Percentiles rank a stretch among this genome's conserved stretches.
These are phyloP conservation scores for Pagrus major DNA, from an alignment of 2,113 vertebrate species.

Conservation along the genomic window DNA sequence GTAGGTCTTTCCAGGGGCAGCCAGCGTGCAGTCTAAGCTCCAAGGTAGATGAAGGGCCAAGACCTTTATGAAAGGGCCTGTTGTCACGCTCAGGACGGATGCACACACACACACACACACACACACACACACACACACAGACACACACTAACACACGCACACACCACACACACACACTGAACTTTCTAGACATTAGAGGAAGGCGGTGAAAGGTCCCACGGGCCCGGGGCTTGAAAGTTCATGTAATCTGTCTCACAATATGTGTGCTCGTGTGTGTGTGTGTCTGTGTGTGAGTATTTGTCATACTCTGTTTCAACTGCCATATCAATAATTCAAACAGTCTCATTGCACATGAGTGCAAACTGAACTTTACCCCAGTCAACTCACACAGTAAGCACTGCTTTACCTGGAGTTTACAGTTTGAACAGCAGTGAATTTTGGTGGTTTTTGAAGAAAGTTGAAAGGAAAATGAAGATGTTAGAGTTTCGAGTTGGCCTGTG, in stretches of 20 bases:
- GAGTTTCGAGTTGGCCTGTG: background rate
- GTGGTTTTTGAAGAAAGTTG: background rate
- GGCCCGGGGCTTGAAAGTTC: slow-evolving; percentile 69
- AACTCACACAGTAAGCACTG: slow-evolving; percentile 6
- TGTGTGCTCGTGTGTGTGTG: slow-evolving; percentile 18
- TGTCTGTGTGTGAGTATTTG: slow-evolving; percentile 16
- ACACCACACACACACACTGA: slow-evolving; percentile 43
- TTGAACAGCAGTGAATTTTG: background rate
- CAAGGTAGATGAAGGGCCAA: slow-evolving; percentile 74
- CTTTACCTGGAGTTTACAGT: slow-evolving; percentile 8
- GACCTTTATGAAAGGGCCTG: slow-evolving; percentile 81
- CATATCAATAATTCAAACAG: slow-evolving; percentile 60
- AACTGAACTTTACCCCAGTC: slow-evolving; percentile 27
- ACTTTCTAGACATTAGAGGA: slow-evolving; percentile 58
- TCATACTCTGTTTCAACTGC: slow-evolving; percentile 44
- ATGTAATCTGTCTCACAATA: slow-evolving; percentile 62
- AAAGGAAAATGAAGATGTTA: background rate
- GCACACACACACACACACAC: slow-evolving; percentile 39
- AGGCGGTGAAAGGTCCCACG: slow-evolving; percentile 65
- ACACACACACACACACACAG: slow-evolving; percentile 42
- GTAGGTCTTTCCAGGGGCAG: slow-evolving; percentile 66
- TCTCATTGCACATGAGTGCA: slow-evolving; percentile 21
- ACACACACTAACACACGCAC: slow-evolving; percentile 29
- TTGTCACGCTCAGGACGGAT: slow-evolving; percentile 65
- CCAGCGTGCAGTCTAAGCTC: slow-evolving; percentile 58